Base-by-base conservation (phyloP, 2,797 vertebrate genomes). In the Rhodeus uyekii region DNA sequence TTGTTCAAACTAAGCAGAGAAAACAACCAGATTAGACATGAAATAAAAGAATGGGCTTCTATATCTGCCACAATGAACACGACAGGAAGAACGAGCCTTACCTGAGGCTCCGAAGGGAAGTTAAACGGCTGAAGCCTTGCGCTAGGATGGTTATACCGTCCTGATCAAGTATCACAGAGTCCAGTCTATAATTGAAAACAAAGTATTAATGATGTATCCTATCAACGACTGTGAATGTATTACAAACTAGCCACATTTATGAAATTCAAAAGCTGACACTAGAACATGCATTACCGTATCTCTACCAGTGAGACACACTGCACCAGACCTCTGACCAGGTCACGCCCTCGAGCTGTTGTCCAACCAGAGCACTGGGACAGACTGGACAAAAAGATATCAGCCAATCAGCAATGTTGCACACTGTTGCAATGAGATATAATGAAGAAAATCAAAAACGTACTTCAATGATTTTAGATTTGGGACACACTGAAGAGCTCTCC, bases 1-100 rank as follows among this genome's bases (percentile, higher is more conserved):
- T 93, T 89, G 88, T 93, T 94, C 46, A 97, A 89, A 73, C 95
- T 96, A 87, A 77, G 65, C 90, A 91, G 87, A 73, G 87, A 80
- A 58, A 73, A 82, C 46, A 83, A 22, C 48, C 81, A 50, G 67
- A 69, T 38, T 46, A 75, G 5, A 60, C 16, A 69, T 19, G 2
- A 58, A 29, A 55, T 22, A 80, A n/a, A 36, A 1, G 29, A 29
- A 86, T 58, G 48, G 6, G 24, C 7, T 61, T 32, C 10, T 22
- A 75, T 24, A 18, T 8, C 34, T 58, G 38, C 10, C 39, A 29
- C 44, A 38, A 50, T 36, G 2, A 8, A 83, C 39, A 76, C 58
- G 27, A 50, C n/a, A 67, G n/a, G n/a, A n/a, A n/a, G n/a, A n/a
- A 24, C 32, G 9, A 22, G 14, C 53, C 75, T 94, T 80, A 98